Evolutionary conservation across 2,113 vertebrate genomes (phyloP).

Genomic region (Ochotona curzoniae): DNA sequence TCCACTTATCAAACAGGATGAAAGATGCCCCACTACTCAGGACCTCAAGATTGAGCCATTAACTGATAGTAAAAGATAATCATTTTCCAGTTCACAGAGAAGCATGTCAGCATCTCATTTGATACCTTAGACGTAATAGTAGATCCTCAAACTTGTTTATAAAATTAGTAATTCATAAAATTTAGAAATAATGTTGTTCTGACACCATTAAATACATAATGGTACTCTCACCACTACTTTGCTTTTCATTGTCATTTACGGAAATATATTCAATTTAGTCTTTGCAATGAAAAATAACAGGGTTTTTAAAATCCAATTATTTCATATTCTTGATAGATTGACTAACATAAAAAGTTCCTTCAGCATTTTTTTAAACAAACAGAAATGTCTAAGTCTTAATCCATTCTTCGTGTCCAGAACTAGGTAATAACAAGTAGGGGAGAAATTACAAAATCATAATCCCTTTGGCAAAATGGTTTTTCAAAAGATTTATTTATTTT

Average conservation of each 20-base stretch:
- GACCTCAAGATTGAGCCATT: not conserved
- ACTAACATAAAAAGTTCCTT: slow-evolving; percentile 2
- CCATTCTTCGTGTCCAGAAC: not conserved
- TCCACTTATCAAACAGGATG: not conserved
- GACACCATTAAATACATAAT: not conserved
- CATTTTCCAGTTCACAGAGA: not conserved
- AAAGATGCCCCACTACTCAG: not conserved
- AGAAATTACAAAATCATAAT: slow-evolving; percentile 35
- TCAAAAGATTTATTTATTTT: too few species aligned
- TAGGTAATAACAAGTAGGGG: not conserved
- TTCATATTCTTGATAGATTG: not conserved
- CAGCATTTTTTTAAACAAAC: not conserved
- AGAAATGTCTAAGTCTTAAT: not conserved
- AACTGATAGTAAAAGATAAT: not conserved
- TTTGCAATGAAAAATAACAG: not conserved
- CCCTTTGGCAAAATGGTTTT: not conserved
- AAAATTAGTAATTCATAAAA: not conserved
- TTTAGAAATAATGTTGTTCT: not conserved
- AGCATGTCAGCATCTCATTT: not conserved
- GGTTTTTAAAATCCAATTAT: not conserved
- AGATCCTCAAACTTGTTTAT: not conserved
- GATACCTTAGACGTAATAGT: not conserved
- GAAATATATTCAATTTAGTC: not conserved
- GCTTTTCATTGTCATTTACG: not conserved
- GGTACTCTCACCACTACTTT: not conserved